phyloP scores from a whole-genome alignment of 1,140 invertebrate species.

The Drosophila bocki region DNA sequence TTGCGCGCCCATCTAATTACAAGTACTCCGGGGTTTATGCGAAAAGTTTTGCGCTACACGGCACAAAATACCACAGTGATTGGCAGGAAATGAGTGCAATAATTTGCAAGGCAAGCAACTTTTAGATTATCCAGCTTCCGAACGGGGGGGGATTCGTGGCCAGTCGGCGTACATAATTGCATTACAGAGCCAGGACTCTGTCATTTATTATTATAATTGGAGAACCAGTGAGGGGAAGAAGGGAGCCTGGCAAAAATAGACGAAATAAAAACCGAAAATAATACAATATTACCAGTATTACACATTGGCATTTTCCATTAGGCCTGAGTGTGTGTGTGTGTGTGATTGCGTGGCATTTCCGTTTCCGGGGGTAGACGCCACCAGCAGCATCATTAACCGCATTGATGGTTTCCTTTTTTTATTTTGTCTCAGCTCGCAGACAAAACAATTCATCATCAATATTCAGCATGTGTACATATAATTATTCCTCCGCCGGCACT shows the following conservation, averaged over 20 bases:
- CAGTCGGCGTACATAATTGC: conserved; percentile 35
- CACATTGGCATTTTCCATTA: conserved; percentile 9
- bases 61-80: conserved; percentile 20
- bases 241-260: neutral
- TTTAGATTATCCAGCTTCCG: neutral
- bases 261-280: conserved; percentile 33
- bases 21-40: conserved; percentile 8
- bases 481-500: conserved; percentile 48
- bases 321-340: conserved; percentile 9
- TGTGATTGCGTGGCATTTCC: conserved; percentile 41
- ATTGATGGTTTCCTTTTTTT: conserved; percentile 38
- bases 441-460: conserved; percentile 72
- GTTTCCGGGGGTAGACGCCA: conserved; percentile 27
- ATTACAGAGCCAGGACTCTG: conserved; percentile 22
- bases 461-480: conserved; percentile 70
- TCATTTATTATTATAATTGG: conserved; percentile 80
- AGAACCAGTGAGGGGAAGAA: neutral
- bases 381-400: conserved; percentile 63
- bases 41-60: conserved; percentile 28
- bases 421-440: neutral
- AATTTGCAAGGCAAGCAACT: conserved; percentile 40
- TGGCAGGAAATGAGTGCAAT: conserved; percentile 41
- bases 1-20: conserved; percentile 15
- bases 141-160: conserved; percentile 14
- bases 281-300: conserved; percentile 23